Base-by-base conservation (phyloP, 1,140 invertebrate genomes). In the Zelostemma sp. region DNA sequence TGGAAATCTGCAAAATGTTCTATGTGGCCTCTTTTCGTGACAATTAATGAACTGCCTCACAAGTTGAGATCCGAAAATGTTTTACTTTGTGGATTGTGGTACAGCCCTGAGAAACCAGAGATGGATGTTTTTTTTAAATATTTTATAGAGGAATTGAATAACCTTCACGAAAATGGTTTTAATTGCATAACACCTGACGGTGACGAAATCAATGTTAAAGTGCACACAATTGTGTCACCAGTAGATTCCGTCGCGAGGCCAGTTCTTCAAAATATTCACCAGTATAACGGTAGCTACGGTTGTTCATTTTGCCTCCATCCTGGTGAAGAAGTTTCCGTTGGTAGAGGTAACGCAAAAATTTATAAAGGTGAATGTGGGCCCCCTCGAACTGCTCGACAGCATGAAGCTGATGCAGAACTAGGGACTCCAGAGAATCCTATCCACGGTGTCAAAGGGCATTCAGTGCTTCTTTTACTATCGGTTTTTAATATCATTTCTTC, bases 101-200 rank as follows among this genome's bases (percentile, higher is more conserved):
- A 50, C 11, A 54, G 41, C 1, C 49, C 40, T 16, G 17, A 49
- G 6, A 35, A 57, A 31, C 66, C 54, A 14, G 12, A 48, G 12
- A 66, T 66, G 49, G 46, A 59, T 43, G 35, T 55, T 33, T 66
- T 54, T 59, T 19, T 66, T 0, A 35, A 54, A 49, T 48, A 45
- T 1, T 55, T 59, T 21, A 49, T 60, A 6, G 63, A 59, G 6
- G 58, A 55, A 45, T 17, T 55, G 0, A 54, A 38, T 0, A 40
- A 60, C 17, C 6, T 67, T 5, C 40, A 49, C 18, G 14, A 8
- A 9, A 25, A 21, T 16, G 56, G 56, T 11, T 15, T 60, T 9
- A 6, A 9, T 35, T 35, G 33, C n/a, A 5, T 35, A 2, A 35
- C 33, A 5, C 33, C 33, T 1, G n/a, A 35, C 11, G 38, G 15